These are phyloP conservation scores for Trichonephila clavata DNA, from an alignment of 1,140 invertebrate species.

Conservation along the genomic window DNA sequence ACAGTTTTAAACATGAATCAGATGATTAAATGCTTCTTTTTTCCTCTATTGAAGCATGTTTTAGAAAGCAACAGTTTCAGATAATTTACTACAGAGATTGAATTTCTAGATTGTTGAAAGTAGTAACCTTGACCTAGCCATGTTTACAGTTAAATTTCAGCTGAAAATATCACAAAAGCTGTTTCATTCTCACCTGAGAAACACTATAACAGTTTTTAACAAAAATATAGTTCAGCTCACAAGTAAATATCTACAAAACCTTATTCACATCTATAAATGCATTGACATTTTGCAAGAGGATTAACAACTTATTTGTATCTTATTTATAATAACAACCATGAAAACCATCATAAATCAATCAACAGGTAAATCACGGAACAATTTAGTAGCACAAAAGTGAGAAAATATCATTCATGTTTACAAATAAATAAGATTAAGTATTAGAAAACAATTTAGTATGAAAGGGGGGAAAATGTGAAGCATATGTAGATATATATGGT, in stretches of 20 bases:
- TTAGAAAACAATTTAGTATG: not conserved
- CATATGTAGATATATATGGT: conserved; percentile 37
- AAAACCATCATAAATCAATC: not conserved
- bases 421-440: not conserved
- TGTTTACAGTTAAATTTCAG: not conserved
- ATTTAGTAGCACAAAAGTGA: not conserved
- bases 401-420: too few species aligned
- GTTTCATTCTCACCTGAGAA: not conserved
- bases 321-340: not conserved
- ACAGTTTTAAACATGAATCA: not conserved
- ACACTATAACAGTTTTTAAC: not conserved
- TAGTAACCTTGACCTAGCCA: conserved; percentile 11
- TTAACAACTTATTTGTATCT: not conserved
- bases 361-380: not conserved
- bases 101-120: not conserved
- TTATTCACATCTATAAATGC: not conserved
- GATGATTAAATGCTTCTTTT: not conserved
- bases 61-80: not conserved
- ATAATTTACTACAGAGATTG: not conserved
- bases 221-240: not conserved
- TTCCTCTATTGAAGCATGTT: not conserved
- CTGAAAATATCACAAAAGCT: conserved; percentile 1
- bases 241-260: not conserved
- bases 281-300: not conserved
- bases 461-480: not conserved